phyloP scores from a whole-genome alignment of 2,113 vertebrate species.

The Chamaetylas fuelleborni region DNA sequence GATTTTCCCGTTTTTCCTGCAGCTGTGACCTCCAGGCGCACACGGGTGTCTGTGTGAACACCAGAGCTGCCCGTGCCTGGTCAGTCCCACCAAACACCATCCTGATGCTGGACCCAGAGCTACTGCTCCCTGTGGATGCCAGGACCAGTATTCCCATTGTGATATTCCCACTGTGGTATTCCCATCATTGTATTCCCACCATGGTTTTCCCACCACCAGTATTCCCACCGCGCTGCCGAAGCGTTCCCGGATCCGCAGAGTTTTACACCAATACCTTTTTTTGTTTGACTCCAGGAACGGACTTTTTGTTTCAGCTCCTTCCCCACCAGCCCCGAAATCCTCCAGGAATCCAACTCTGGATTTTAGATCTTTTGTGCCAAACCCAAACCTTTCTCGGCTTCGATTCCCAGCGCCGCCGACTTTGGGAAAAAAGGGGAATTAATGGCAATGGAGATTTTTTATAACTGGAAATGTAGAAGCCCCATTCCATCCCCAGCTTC shows the following conservation, averaged over 20 bases:
- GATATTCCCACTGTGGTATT: rapidly evolving
- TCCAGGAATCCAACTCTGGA: neutral
- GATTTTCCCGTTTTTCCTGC: rapidly evolving
- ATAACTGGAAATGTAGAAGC: neutral
- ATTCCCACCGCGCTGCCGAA: rapidly evolving
- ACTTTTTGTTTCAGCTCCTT: neutral
- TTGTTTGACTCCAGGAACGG: neutral
- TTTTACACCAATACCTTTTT: rapidly evolving
- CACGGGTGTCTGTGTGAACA: rapidly evolving
- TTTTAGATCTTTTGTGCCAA: neutral
- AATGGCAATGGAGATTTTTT: neutral
- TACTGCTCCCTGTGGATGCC: rapidly evolving
- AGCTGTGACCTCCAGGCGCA: rapidly evolving
- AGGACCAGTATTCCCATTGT: rapidly evolving
- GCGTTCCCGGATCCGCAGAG: rapidly evolving
- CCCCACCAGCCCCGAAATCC: neutral
- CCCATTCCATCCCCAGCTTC: neutral
- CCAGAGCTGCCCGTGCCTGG: rapidly evolving
- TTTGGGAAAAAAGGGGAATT: neutral
- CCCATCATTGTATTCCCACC: no score
- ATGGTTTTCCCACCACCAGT: no score
- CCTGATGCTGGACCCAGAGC: rapidly evolving
- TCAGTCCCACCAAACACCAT: rapidly evolving
- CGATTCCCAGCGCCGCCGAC: rapidly evolving
- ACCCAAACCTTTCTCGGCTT: neutral